Percentiles rank a stretch among this genome's conserved stretches.
These are phyloP conservation scores for Syngnathus acus DNA, from an alignment of 2,797 vertebrate species.

Conservation along the genomic window DNA sequence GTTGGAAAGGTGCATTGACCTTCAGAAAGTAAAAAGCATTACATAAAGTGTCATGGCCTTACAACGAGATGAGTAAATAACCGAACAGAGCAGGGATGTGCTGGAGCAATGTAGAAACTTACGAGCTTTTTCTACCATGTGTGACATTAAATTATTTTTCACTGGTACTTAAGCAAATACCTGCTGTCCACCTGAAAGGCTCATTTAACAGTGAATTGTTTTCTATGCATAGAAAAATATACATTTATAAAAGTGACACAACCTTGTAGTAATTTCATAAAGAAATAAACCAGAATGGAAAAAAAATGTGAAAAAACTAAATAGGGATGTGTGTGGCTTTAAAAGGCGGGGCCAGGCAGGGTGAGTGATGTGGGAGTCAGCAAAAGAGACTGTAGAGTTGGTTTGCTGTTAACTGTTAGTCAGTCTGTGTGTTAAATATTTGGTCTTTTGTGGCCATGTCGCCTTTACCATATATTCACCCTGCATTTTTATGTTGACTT, in stretches of 20 bases:
- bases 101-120: conserved; percentile 20
- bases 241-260: neutral
- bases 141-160: neutral
- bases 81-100: conserved; percentile 4
- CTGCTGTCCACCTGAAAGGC: neutral
- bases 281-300: neutral
- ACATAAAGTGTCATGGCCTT: neutral
- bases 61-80: conserved; percentile 27
- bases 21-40: neutral
- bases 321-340: too few species aligned
- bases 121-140: conserved; percentile 3
- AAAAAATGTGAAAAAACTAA: neutral
- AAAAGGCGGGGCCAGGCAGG: too few species aligned
- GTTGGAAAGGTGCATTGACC: neutral
- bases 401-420: too few species aligned
- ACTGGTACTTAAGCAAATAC: neutral
- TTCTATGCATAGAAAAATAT: neutral
- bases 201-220: neutral
- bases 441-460: too few species aligned
- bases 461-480: too few species aligned
- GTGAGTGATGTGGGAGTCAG: too few species aligned
- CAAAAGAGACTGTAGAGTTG: too few species aligned
- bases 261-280: neutral
- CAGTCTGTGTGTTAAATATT: too few species aligned
- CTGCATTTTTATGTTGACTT: neutral